Base-by-base conservation (phyloP, 23 tunicate species). In the Ascidia mentula region DNA sequence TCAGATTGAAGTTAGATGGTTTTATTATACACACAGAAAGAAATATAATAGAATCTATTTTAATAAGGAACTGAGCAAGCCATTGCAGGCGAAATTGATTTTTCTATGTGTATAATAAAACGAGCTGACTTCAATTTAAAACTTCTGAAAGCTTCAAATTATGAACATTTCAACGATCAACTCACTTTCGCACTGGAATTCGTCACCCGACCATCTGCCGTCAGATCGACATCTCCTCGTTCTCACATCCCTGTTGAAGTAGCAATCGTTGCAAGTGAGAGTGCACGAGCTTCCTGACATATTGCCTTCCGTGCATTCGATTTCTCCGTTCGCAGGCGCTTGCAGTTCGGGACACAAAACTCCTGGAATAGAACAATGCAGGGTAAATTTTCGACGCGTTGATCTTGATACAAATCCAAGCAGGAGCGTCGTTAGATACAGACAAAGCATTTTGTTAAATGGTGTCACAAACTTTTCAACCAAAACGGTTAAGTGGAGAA, bases 161-260 rank as follows among this genome's bases (percentile, higher is more conserved):
- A n/a, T n/a, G n/a, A n/a, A n/a, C n/a, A n/a, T n/a, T n/a, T n/a
- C 75, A 34, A 36, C 28, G 34, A 72, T 4, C 34, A 3, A 72
- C 75, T 33, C 45, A 89, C 99, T 83, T 59, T 79, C 53, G 46
- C 99, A 95, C 17, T 77, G 46, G 45, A 84, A 69, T 73, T 88
- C 78, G 30, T 92, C 99, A 36, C 92, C 99, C 3, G 92, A 78
- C 99, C 99, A 95, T 45, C 71, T 24, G 6, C 96, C 99, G 77
- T 90, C 96, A 31, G 40, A 46, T 40, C 92, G 40, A 75, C 99
- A 95, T 26, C 80, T 76, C 33, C 95, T 40, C 0, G 74, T 75
- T 24, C 81, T 35, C 1, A 96, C 74, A 6, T 92, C 92, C n/a
- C 73, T 40, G 20, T 88, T 40, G 18, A 39, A 37, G 82, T 86